A percentile compares a stretch with the other conserved stretches of the same genome.
Conservation (phyloP, 2,888 invertebrate genomes). For the Tiphia femorata region DNA sequence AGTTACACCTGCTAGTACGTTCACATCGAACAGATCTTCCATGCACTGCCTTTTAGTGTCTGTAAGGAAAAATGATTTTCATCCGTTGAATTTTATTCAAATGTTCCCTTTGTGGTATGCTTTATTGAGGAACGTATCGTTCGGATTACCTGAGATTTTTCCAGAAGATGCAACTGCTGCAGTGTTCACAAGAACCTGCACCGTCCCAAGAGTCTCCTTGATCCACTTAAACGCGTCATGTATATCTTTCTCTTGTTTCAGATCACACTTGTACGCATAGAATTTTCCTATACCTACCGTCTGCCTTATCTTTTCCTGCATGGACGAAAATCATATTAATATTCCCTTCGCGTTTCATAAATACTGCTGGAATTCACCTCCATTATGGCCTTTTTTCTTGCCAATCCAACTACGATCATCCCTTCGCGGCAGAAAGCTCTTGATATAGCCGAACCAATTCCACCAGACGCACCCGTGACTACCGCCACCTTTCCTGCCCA, state of each 20-base stretch:
- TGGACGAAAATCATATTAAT: too few species aligned
- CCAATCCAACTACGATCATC: too few species aligned
- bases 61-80: conserved; percentile 12
- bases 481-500: conserved; percentile 75
- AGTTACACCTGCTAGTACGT: conserved; percentile 50
- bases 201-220: conserved; percentile 59
- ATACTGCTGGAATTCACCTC: too few species aligned
- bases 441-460: too few species aligned
- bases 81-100: conserved; percentile 63
- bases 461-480: conserved; percentile 76
- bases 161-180: too few species aligned
- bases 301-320: conserved; percentile 29
- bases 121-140: too few species aligned
- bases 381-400: too few species aligned
- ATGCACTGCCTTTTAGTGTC: conserved; percentile 37
- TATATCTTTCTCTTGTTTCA: conserved; percentile 52
- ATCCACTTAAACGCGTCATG: conserved; percentile 50
- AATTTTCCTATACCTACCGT: conserved; percentile 60
- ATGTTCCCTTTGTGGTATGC: conserved; percentile 60
- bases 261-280: conserved; percentile 55
- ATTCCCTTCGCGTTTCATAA: conserved; percentile 37
- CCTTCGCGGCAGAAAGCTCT: too few species aligned
- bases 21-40: too few species aligned
- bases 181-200: conserved; percentile 70
- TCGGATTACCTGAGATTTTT: too few species aligned